A percentile compares a stretch with the other conserved stretches of the same genome.
phyloP scores from a whole-genome alignment of 1,140 invertebrate genomes.

The Fopius arisanus region DNA sequence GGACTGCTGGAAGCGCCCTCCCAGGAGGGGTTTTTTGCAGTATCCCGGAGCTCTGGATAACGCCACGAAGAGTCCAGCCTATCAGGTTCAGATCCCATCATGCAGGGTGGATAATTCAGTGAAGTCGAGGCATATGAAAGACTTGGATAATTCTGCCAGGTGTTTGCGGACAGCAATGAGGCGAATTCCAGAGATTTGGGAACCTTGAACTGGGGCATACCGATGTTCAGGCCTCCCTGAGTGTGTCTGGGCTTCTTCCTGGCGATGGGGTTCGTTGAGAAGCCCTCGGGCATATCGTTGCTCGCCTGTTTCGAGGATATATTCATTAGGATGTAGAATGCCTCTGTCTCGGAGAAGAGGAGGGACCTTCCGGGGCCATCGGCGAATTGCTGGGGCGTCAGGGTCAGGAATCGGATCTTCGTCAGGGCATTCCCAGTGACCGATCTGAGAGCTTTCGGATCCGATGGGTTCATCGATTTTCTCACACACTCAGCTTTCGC shows the following conservation, averaged over 20 bases:
- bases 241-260: constrained; percentile 35
- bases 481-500: constrained; percentile 60
- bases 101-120: neutral
- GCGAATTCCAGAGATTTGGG: neutral
- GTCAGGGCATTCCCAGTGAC: constrained; percentile 69
- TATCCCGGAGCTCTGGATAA: neutral
- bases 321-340: constrained; percentile 83
- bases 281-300: constrained; percentile 74
- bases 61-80: neutral
- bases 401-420: constrained; percentile 78
- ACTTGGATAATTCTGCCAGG: neutral
- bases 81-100: neutral
- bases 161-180: neutral
- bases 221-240: constrained; percentile 38
- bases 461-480: constrained; percentile 49
- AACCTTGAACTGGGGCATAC: neutral
- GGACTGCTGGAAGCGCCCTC: neutral
- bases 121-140: neutral
- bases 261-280: constrained; percentile 63
- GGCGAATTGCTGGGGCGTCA: constrained; percentile 82
- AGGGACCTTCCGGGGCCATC: constrained; percentile 77
- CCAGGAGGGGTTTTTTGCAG: neutral
- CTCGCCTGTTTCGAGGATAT: constrained; percentile 73
- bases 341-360: constrained; percentile 77
- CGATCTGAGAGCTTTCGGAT: constrained; percentile 55